Conservation (phyloP, 2,113 vertebrate species). For the Sceloporus undulatus region DNA sequence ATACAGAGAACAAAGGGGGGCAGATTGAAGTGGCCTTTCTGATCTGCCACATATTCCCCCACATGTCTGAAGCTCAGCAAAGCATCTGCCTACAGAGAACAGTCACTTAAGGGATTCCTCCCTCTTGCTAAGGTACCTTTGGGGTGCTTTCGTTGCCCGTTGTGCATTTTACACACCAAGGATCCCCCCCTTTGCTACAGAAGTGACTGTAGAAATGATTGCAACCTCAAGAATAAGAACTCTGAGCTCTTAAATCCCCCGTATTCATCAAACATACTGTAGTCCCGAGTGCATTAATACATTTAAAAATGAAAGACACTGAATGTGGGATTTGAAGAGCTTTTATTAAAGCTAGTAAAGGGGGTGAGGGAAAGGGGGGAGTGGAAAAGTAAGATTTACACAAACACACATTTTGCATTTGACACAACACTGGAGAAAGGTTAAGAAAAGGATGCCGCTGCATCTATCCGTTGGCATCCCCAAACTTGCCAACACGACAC, state of each 20-base stretch:
- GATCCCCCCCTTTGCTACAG: too few relatives aligned
- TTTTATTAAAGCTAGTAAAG: constrained; percentile 29
- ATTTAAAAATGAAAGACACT: not conserved
- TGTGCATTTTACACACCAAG: too few relatives aligned
- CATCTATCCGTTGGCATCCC: constrained; percentile 1
- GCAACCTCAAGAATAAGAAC: too few relatives aligned
- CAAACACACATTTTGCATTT: constrained; percentile 10
- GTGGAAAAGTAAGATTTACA: not conserved
- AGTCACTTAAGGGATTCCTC: too few relatives aligned
- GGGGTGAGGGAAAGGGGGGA: not conserved
- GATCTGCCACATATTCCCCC: too few relatives aligned
- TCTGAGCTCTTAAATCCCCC: not conserved
- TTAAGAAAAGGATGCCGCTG: not conserved
- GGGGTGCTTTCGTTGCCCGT: too few relatives aligned
- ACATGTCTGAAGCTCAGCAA: too few relatives aligned
- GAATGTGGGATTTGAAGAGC: not conserved
- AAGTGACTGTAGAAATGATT: too few relatives aligned
- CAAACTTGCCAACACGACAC: not conserved
- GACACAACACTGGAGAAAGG: constrained; percentile 48
- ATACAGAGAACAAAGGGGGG: too few relatives aligned
- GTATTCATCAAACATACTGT: not conserved
- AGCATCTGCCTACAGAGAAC: too few relatives aligned
- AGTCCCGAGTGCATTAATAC: not conserved
- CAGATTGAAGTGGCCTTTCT: too few relatives aligned
- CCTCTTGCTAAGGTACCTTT: too few relatives aligned